Conservation (phyloP, 2,797 vertebrate species). For the Lithobates sylvaticus region DNA sequence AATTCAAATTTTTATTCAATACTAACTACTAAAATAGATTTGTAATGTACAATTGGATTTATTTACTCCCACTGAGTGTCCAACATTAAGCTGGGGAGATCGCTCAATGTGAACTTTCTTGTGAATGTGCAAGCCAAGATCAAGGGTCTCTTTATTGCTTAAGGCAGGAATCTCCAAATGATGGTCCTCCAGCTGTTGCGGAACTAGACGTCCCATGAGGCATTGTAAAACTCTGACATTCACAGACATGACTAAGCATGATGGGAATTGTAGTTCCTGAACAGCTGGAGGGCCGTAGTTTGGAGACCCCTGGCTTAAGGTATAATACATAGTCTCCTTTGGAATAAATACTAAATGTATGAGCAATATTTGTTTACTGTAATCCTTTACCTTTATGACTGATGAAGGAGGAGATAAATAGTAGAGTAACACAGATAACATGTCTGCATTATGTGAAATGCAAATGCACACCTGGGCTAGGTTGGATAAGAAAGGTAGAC, state of each 20-base stretch:
- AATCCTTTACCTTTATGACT: background rate
- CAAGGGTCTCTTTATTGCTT: too few relatives aligned
- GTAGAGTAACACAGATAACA: conserved; percentile 21
- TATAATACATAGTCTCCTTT: background rate
- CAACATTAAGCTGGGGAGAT: too few relatives aligned
- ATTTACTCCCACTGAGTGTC: background rate
- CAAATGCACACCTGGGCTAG: background rate
- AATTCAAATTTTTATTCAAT: too few relatives aligned
- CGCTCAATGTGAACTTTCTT: background rate
- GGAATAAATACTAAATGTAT: background rate
- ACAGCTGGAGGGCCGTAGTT: too few relatives aligned
- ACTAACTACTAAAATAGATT: background rate
- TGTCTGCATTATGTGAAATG: background rate
- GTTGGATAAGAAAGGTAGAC: background rate
- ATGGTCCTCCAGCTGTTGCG: too few relatives aligned
- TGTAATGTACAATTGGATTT: background rate
- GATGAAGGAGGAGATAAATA: background rate
- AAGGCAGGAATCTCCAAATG: too few relatives aligned
- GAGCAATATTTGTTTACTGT: background rate
- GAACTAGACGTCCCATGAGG: too few relatives aligned
- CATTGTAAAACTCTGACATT: too few relatives aligned
- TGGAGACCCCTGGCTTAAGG: too few relatives aligned
- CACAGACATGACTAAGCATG: too few relatives aligned
- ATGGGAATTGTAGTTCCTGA: too few relatives aligned
- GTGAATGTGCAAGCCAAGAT: background rate